Percentiles rank a stretch among this genome's conserved stretches.
phyloP scores from a whole-genome alignment of 2,797 vertebrate species.

The Poeciliopsis presidionis region DNA sequence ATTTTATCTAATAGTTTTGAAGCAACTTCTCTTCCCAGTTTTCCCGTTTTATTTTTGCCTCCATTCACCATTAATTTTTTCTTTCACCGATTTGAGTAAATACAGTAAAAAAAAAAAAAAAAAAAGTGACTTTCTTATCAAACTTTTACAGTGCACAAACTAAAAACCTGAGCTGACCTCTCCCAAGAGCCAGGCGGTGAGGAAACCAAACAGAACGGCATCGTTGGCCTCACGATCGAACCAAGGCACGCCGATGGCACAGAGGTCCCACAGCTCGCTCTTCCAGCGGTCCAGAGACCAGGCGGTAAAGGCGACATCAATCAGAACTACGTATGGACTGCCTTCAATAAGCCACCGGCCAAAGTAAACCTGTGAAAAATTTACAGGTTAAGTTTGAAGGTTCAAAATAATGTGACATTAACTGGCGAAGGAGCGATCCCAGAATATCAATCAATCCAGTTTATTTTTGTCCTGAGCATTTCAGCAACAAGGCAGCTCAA shows the following conservation, averaged over 20 bases:
- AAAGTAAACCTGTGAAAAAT: constrained; percentile 85
- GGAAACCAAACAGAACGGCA: constrained; percentile 91
- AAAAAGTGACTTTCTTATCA: background rate
- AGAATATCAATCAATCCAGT: too few species aligned
- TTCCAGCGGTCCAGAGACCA: constrained; percentile 95
- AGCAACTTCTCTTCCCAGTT: background rate
- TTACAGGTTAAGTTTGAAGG: background rate
- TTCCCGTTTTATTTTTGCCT: background rate
- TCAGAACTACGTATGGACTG: constrained; percentile 89
- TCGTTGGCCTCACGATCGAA: constrained; percentile 94
- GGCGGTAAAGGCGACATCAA: constrained; percentile 90
- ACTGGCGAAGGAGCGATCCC: background rate
- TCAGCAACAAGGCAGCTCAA: too few species aligned
- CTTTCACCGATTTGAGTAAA: background rate
- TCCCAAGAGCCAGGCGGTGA: constrained; percentile 92
- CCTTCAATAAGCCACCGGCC: constrained; percentile 95
- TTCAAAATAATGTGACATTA: background rate
- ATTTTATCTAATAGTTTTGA: background rate
- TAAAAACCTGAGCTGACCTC: constrained; percentile 81
- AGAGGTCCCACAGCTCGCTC: constrained; percentile 90
- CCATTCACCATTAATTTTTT: too few species aligned
- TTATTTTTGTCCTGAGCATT: too few species aligned
- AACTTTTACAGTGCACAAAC: background rate
- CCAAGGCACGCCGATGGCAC: constrained; percentile 90
- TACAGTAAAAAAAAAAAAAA: background rate